phyloP scores from a whole-genome alignment of 2,888 invertebrate species.

The Celastrina argiolus region DNA sequence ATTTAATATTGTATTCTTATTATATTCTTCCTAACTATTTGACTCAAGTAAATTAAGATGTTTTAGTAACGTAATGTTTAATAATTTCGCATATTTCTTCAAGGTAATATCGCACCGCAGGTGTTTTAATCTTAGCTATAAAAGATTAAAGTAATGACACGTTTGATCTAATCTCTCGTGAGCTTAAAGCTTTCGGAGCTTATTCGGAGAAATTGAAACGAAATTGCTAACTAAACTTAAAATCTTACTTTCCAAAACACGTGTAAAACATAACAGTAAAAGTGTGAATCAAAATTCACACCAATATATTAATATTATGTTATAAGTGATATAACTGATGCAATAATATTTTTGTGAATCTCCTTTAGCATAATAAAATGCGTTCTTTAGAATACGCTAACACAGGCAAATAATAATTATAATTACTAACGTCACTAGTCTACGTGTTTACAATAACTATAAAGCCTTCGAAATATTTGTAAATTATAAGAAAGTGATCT shows the following conservation, averaged over 20 bases:
- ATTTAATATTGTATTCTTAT: too few species aligned
- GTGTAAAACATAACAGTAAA: background rate
- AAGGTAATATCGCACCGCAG: background rate
- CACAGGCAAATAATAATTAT: too few species aligned
- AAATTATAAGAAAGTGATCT: background rate
- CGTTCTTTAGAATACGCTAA: background rate
- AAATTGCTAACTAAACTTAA: background rate
- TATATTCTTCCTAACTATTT: background rate
- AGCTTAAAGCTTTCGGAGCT: background rate
- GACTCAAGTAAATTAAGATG: background rate
- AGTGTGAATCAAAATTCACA: background rate
- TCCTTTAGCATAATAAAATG: too few species aligned
- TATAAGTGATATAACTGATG: too few species aligned
- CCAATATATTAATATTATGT: too few species aligned
- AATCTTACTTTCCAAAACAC: conserved; percentile 1
- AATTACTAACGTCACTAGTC: too few species aligned
- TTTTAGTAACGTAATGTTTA: background rate
- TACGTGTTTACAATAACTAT: too few species aligned
- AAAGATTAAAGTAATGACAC: conserved; percentile 6
- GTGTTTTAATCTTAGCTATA: background rate
- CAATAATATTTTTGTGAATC: too few species aligned
- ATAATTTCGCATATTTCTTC: background rate
- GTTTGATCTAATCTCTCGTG: background rate
- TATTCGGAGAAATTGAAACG: background rate
- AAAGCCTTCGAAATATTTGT: too few species aligned